phyloP scores from a whole-genome alignment of 2,113 vertebrate species.

The Typhlomys cinereus region DNA sequence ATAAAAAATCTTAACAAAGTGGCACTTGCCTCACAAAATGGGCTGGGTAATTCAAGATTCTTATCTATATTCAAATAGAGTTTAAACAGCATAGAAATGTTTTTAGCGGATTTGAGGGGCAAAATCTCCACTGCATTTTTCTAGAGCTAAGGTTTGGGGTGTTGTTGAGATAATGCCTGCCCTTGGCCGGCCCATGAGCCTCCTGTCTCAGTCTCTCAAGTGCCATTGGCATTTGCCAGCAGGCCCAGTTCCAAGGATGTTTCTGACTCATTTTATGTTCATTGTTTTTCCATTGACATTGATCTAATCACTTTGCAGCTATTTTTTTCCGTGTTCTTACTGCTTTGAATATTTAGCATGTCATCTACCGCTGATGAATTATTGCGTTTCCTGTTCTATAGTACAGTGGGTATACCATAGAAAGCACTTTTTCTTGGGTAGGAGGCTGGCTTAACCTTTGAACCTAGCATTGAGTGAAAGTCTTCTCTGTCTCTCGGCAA shows the following conservation, averaged over 20 bases:
- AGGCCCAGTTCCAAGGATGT: background rate
- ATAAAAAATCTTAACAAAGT: slow-evolving; percentile 16
- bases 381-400: background rate
- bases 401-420: background rate
- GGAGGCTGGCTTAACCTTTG: background rate
- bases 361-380: slow-evolving; percentile 16
- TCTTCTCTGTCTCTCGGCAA: background rate
- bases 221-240: background rate
- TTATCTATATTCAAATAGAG: background rate
- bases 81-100: background rate
- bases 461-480: background rate
- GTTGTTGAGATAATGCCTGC: too few species aligned
- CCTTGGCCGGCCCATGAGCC: too few species aligned
- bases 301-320: background rate
- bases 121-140: background rate
- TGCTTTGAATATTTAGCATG: background rate
- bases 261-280: slow-evolving; percentile 1
- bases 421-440: background rate
- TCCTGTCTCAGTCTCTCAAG: too few species aligned
- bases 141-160: background rate
- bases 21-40: background rate
- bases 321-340: background rate
- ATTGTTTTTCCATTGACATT: slow-evolving; percentile 29
- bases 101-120: background rate
- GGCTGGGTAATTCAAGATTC: background rate